A percentile compares a stretch with the other conserved stretches of the same genome.
These are phyloP conservation scores for Shinisaurus crocodilurus DNA, from an alignment of 2,113 vertebrate species.

Conservation along the genomic window DNA sequence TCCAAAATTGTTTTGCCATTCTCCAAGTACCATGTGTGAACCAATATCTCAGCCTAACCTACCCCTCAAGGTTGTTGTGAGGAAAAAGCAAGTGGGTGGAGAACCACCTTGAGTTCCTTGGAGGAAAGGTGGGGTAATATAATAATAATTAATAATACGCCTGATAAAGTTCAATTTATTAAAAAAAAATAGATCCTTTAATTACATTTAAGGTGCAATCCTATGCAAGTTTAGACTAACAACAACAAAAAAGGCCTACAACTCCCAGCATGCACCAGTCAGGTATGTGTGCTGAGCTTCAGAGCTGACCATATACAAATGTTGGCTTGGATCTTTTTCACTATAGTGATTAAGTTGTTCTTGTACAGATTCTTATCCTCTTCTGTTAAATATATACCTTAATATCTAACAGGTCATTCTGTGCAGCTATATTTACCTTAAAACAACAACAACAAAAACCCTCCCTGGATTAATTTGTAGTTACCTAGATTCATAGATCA, in stretches of 20 bases:
- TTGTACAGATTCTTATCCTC: not conserved
- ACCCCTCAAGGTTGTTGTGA: too few relatives aligned
- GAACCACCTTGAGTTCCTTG: not conserved
- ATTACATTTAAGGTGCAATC: not conserved
- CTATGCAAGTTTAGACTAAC: too few relatives aligned
- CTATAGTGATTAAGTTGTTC: not conserved
- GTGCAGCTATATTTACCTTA: not conserved
- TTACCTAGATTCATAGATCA: too few relatives aligned
- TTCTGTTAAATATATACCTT: conserved; percentile 10
- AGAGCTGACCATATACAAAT: not conserved
- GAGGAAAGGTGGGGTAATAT: not conserved
- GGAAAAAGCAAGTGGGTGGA: too few relatives aligned
- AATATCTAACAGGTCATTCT: not conserved
- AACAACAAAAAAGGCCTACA: too few relatives aligned
- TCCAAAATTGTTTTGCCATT: not conserved
- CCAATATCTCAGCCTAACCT: too few relatives aligned
- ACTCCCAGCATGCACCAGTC: too few relatives aligned
- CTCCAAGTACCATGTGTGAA: too few relatives aligned
- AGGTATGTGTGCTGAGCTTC: too few relatives aligned
- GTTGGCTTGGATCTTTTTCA: not conserved
- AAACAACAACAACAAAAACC: not conserved
- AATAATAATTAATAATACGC: too few relatives aligned
- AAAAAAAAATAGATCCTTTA: not conserved
- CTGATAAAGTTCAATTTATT: not conserved
- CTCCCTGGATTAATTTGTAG: not conserved